phyloP scores from a whole-genome alignment of 2,888 invertebrate species.

The Nomada flava region DNA sequence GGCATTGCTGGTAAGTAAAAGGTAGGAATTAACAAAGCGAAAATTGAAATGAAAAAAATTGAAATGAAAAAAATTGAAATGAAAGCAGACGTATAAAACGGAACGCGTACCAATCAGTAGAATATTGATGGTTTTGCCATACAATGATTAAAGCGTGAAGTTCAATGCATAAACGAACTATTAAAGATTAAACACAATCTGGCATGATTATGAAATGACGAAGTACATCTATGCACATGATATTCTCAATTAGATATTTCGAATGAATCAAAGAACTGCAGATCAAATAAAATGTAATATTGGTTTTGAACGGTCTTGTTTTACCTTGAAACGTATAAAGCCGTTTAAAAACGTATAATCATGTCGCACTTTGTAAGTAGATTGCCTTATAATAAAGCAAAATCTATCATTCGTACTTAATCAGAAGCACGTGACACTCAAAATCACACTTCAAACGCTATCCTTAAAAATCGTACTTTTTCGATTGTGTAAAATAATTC shows the following conservation, averaged over 20 bases:
- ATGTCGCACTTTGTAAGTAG: not conserved
- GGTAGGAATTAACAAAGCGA: not conserved
- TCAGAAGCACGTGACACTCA: not conserved
- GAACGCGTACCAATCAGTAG: no score
- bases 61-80: not conserved
- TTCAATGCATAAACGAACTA: not conserved
- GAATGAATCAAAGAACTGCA: not conserved
- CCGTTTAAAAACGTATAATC: no score
- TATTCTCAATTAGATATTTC: not conserved
- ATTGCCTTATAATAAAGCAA: not conserved
- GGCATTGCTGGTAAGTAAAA: not conserved
- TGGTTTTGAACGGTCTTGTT: not conserved
- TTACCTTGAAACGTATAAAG: not conserved
- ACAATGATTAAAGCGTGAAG: not conserved
- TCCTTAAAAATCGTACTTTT: not conserved
- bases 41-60: not conserved
- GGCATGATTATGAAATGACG: not conserved
- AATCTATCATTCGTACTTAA: not conserved
- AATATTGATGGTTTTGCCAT: not conserved
- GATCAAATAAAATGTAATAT: not conserved
- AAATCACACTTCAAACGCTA: not conserved
- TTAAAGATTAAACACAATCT: conserved; percentile 11
- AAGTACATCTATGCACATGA: not conserved
- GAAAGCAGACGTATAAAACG: not conserved
- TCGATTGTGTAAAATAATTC: not conserved